phyloP scores from a whole-genome alignment of 2,797 vertebrate species.

The Falco columbarius region DNA sequence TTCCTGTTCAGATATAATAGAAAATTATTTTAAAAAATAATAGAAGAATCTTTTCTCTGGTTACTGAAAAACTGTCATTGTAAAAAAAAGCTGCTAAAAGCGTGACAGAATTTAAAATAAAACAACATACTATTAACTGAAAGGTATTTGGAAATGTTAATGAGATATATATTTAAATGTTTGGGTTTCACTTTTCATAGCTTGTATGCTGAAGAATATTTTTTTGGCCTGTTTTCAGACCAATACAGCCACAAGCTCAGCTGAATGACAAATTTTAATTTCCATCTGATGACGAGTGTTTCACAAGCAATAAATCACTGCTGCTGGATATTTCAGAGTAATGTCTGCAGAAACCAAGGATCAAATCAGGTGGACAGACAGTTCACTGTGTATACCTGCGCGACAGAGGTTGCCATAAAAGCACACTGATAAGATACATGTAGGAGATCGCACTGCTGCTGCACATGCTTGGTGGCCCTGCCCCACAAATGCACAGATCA shows the following conservation, averaged over 20 bases:
- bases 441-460: background rate
- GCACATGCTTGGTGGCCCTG: accelerated
- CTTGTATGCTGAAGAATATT: background rate
- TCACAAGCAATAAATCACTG: background rate
- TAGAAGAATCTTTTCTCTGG: background rate
- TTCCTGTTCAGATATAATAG: background rate
- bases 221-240: background rate
- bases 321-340: background rate
- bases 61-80: background rate
- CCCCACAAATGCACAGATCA: background rate
- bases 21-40: background rate
- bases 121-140: background rate
- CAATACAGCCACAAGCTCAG: background rate
- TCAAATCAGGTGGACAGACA: background rate
- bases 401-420: background rate
- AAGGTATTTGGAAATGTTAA: background rate
- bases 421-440: accelerated
- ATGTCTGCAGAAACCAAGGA: background rate
- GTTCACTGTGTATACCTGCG: background rate
- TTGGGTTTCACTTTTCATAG: background rate
- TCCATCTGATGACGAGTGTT: background rate
- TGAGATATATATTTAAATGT: background rate
- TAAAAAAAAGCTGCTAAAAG: background rate
- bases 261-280: background rate
- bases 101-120: background rate